Conservation (phyloP, 1,140 invertebrate species). For the Bradysia coprophila region DNA sequence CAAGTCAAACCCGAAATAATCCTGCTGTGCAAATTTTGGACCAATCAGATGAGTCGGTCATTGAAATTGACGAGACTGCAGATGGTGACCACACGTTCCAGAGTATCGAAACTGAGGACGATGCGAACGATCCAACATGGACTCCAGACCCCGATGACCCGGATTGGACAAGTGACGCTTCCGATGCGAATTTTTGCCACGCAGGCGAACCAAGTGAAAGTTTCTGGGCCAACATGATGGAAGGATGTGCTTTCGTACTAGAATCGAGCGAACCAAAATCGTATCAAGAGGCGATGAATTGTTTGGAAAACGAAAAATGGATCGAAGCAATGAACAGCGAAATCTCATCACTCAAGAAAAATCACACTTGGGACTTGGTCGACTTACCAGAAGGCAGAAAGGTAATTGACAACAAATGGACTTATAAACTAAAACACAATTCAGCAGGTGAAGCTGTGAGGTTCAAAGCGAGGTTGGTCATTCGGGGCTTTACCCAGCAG, state of each 20-base stretch:
- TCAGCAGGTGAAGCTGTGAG: constrained; percentile 10
- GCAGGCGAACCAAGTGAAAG: too few relatives aligned
- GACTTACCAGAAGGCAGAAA: constrained; percentile 12
- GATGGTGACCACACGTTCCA: too few relatives aligned
- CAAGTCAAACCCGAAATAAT: too few relatives aligned
- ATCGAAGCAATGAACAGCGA: constrained; percentile 16
- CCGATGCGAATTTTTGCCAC: too few relatives aligned
- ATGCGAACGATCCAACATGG: too few relatives aligned
- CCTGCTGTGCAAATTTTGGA: too few relatives aligned
- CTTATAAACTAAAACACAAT: constrained; percentile 7
- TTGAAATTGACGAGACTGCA: too few relatives aligned
- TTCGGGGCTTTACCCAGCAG: constrained; percentile 17
- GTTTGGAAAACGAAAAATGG: constrained; percentile 12
- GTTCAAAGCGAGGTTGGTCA: constrained; percentile 19
- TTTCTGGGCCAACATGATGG: too few relatives aligned
- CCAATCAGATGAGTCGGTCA: too few relatives aligned
- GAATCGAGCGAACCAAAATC: constrained; percentile 11
- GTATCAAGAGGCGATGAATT: constrained; percentile 16
- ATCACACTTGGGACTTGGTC: constrained; percentile 17
- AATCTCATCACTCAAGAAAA: constrained; percentile 14
- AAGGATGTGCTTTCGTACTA: neutral
- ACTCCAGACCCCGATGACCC: too few relatives aligned
- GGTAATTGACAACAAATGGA: constrained; percentile 10
- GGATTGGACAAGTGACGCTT: too few relatives aligned
- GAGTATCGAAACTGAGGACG: too few relatives aligned